Conservation (phyloP, 2,113 vertebrate species). For the Sapajus apella region DNA sequence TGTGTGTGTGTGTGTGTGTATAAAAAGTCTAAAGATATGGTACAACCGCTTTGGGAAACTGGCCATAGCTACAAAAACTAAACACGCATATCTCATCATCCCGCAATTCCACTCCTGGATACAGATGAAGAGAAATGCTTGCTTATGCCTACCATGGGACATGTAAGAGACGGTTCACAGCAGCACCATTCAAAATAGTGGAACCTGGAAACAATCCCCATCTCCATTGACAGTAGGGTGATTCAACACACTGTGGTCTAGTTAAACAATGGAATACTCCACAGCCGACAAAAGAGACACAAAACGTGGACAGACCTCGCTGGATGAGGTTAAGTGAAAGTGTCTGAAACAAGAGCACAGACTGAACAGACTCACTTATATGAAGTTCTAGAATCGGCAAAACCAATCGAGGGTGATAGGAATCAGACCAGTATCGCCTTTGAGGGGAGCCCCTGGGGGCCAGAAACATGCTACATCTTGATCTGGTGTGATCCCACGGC, state of each 20-base stretch:
- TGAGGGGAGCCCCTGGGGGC: background rate
- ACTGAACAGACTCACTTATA: accelerated
- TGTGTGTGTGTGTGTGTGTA: background rate
- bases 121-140: background rate
- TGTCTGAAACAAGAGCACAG: background rate
- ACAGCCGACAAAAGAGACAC: background rate
- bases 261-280: background rate
- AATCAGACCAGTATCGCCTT: background rate
- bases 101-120: background rate
- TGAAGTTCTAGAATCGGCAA: background rate
- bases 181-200: background rate
- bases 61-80: background rate
- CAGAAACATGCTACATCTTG: background rate
- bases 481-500: accelerated
- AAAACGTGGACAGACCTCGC: accelerated
- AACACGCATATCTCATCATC: accelerated
- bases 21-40: background rate
- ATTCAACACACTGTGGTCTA: background rate
- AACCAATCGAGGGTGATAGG: background rate
- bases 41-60: background rate
- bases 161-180: background rate
- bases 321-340: background rate
- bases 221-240: background rate
- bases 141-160: background rate
- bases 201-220: background rate